Evolutionary conservation across 2,888 invertebrate species (phyloP).

Genomic region (Mesochorus sp.): DNA sequence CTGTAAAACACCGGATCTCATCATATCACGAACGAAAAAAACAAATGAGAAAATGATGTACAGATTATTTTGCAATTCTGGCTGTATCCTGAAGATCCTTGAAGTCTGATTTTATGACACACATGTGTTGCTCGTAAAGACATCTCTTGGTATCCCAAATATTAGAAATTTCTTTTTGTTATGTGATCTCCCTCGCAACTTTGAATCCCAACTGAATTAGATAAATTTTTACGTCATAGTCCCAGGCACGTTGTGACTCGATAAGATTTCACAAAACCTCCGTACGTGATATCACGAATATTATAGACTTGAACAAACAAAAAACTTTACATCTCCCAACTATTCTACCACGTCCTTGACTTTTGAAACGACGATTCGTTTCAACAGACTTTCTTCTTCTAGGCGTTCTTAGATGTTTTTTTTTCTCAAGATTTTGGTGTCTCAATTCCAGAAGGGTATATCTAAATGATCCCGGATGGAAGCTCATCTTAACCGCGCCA

Average conservation of each 20-base stretch:
- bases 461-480: conserved; percentile 74
- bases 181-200: too few relatives aligned
- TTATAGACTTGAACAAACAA: too few relatives aligned
- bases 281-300: too few relatives aligned
- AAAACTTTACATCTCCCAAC: background rate
- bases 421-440: conserved; percentile 72
- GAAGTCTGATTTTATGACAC: too few relatives aligned
- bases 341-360: background rate
- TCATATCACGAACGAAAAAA: background rate
- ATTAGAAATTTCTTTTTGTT: too few relatives aligned
- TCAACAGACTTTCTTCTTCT: background rate
- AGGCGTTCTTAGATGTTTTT: background rate
- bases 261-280: conserved; percentile 4
- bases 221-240: too few relatives aligned
- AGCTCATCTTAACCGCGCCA: conserved; percentile 38
- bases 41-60: conserved; percentile 18
- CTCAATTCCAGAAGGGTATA: conserved; percentile 73
- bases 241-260: too few relatives aligned
- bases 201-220: too few relatives aligned
- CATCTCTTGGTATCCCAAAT: too few relatives aligned
- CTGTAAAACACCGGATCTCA: conserved; percentile 16
- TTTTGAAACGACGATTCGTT: background rate
- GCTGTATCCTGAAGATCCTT: conserved; percentile 15
- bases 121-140: too few relatives aligned
- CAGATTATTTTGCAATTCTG: conserved; percentile 32